Conservation (phyloP, 2,888 invertebrate genomes). For the Axea sp. region DNA sequence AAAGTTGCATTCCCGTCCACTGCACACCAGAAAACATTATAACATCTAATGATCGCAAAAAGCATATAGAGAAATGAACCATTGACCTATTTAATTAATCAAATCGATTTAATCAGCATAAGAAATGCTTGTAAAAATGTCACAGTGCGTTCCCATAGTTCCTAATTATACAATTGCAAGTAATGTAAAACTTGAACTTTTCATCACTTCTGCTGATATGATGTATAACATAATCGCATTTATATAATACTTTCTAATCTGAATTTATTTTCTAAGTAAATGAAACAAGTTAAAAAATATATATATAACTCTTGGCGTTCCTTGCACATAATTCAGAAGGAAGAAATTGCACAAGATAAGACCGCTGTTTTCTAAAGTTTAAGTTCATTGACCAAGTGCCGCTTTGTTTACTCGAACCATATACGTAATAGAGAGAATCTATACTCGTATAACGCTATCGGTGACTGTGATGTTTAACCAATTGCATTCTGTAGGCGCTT, state of each 20-base stretch:
- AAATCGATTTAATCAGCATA: too few species aligned
- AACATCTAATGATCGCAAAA: not conserved
- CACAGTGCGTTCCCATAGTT: too few species aligned
- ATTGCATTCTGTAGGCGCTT: constrained; percentile 61
- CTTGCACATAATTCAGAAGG: constrained; percentile 8
- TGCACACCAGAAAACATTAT: not conserved
- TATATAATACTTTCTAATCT: not conserved
- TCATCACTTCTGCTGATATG: too few species aligned
- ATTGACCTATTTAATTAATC: not conserved
- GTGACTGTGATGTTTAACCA: constrained; percentile 56
- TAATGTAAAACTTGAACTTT: too few species aligned
- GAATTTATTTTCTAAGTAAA: not conserved
- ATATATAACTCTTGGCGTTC: constrained; percentile 2
- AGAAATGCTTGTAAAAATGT: too few species aligned
- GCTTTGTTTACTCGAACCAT: constrained; percentile 59
- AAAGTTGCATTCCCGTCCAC: constrained; percentile 7
- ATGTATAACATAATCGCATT: too few species aligned
- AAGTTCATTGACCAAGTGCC: constrained; percentile 59
- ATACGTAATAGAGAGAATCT: constrained; percentile 53
- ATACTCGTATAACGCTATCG: constrained; percentile 52
- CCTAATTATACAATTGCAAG: too few species aligned
- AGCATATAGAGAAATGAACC: not conserved
- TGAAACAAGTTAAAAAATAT: too few species aligned
- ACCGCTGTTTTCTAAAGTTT: constrained; percentile 39
- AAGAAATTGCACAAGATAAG: constrained; percentile 36